Conservation (phyloP, 2,113 vertebrate genomes). For the Pachycephala philippinensis region DNA sequence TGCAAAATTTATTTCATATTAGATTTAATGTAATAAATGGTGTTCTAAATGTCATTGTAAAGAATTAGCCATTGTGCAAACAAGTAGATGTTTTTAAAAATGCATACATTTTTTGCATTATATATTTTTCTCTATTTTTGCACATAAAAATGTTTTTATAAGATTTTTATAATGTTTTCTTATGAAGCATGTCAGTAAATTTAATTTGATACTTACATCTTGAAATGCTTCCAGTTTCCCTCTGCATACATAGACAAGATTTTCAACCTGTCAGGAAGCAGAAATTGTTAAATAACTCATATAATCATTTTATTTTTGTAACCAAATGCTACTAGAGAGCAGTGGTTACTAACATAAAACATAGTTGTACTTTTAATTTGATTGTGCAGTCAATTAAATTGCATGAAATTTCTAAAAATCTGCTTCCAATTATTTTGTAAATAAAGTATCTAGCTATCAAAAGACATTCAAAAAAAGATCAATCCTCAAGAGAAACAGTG, state of each 20-base stretch:
- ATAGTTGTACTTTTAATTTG: neutral
- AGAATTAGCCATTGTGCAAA: neutral
- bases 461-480: neutral
- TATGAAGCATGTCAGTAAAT: neutral
- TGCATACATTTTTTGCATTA: neutral
- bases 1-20: neutral
- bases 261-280: neutral
- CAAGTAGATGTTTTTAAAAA: neutral
- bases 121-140: neutral
- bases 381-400: neutral
- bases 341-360: neutral
- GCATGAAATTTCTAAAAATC: neutral
- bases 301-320: neutral
- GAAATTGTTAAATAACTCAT: neutral
- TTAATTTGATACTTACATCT: neutral
- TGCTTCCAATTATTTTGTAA: neutral
- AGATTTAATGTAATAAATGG: neutral
- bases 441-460: neutral
- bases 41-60: neutral
- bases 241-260: neutral
- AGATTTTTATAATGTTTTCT: neutral
- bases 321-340: neutral
- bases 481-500: neutral
- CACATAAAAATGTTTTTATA: neutral
- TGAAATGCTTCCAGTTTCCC: neutral